These are phyloP conservation scores for Geophilus truncorum DNA, from an alignment of 2,888 invertebrate species.

Conservation along the genomic window DNA sequence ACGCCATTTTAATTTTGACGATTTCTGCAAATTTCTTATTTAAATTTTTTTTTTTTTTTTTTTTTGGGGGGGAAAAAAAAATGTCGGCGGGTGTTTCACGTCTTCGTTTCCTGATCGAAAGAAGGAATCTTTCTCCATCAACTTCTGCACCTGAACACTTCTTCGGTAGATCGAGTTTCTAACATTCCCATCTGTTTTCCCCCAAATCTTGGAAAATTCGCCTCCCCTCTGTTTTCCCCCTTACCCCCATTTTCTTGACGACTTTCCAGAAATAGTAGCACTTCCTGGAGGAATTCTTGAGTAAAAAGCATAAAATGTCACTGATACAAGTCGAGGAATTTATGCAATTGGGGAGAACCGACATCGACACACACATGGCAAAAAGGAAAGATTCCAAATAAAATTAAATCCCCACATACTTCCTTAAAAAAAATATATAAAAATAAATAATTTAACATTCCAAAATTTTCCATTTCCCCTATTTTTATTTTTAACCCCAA, in stretches of 20 bases:
- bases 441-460: neutral
- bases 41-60: too few relatives aligned
- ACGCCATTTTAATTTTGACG: too few relatives aligned
- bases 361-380: neutral
- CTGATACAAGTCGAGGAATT: slow-evolving; percentile 10
- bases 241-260: slow-evolving; percentile 7
- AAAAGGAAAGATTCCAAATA: neutral
- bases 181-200: slow-evolving; percentile 5
- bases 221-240: neutral
- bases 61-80: too few relatives aligned
- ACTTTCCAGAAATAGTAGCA: slow-evolving; percentile 16
- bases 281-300: slow-evolving; percentile 16
- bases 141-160: slow-evolving; percentile 6
- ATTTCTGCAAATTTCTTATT: too few relatives aligned
- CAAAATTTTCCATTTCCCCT: neutral
- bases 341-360: slow-evolving; percentile 12
- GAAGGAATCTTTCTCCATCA: neutral
- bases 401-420: neutral
- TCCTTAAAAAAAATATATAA: neutral
- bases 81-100: neutral
- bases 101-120: neutral
- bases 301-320: slow-evolving; percentile 33
- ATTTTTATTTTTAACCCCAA: neutral
- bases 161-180: neutral
- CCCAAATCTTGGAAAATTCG: neutral